Evolutionary conservation across 2,113 vertebrate genomes (phyloP), one percentile per base, ranked within the genome.

Genomic region (Sus scrofa): DNA sequence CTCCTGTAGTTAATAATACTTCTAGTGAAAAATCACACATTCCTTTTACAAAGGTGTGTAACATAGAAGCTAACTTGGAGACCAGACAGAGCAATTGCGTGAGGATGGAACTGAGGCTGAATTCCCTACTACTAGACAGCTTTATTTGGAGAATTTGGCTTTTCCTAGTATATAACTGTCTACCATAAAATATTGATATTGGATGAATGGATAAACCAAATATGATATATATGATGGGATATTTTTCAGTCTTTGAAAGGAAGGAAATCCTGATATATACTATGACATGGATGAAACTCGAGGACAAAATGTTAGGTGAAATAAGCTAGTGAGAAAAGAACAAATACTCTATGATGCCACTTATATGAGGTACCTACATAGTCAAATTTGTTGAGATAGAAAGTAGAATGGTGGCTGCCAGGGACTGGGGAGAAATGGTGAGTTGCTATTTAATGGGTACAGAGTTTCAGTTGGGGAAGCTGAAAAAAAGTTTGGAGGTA

Each of bases 11-110:
- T 56, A 92, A n/a, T 60, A 74, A 86, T 19, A 86, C 20, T 95
- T 75, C 67, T 81, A 90, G 50, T 89, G 70, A 88, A 89, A 89
- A 96, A 79, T 20, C 58, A 95, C 44, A 79, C 24, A 83, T 93
- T 95, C 67, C 60, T 95, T 96, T 95, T 22, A 93, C 24, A 94
- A 82, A 93, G 77, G 93, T 77, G 71, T 79, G 60, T 44, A 82
- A 52, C 32, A 58, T 10, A 89, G 81, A 52, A 39, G 73, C 67
- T 90, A 91, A 91, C 32, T 62, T 88, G 37, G 67, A 83, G 87
- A 63, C 54, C 44, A 93, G 11, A 68, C 54, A 93, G 30, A 32
- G 32, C 44, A 96, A 90, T 12, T 73, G 30, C 54, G 12, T 63
- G 20, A 65, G 77, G 62, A 94, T 50, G 13, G n/a, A 90, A 93